Percentiles rank a stretch among this genome's conserved stretches.
phyloP scores from a whole-genome alignment of 2,888 invertebrate species.

The Tethea ocularis region DNA sequence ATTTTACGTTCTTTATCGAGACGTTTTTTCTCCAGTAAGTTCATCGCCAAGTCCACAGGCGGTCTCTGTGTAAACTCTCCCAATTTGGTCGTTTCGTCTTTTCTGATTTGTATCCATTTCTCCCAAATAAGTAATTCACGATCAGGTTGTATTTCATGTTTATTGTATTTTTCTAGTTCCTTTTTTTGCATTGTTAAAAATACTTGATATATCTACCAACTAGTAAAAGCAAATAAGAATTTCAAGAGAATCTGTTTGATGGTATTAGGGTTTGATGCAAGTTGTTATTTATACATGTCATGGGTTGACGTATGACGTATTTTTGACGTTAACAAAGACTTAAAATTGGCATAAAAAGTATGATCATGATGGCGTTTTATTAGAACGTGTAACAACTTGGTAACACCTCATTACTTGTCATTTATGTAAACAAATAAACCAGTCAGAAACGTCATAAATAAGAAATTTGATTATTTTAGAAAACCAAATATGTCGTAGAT shows the following conservation, averaged over 20 bases:
- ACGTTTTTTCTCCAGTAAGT: slow-evolving; percentile 54
- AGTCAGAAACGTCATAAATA: too few species aligned
- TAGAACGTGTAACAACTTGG: too few species aligned
- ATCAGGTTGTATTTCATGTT: slow-evolving; percentile 49
- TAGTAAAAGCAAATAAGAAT: not conserved
- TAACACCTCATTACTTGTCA: too few species aligned
- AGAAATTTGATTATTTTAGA: too few species aligned
- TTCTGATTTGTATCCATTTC: slow-evolving; percentile 69
- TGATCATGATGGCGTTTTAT: too few species aligned
- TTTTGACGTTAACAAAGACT: too few species aligned
- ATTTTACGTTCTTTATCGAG: slow-evolving; percentile 65
- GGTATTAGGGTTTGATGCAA: too few species aligned
- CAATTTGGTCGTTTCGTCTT: slow-evolving; percentile 56
- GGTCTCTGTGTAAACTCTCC: slow-evolving; percentile 43
- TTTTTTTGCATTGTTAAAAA: slow-evolving; percentile 11
- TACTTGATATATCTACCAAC: not conserved
- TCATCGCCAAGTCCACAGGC: slow-evolving; percentile 69
- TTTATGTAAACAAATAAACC: not conserved
- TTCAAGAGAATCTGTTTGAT: too few species aligned
- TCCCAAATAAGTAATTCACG: slow-evolving; percentile 67
- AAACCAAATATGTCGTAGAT: not conserved
- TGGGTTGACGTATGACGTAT: too few species aligned
- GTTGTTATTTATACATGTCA: too few species aligned
- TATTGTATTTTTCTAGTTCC: slow-evolving; percentile 26
- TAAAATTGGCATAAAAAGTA: too few species aligned